Evolutionary conservation across 2,888 invertebrate genomes (phyloP).

Genomic region (Heterodera filipjevi): DNA sequence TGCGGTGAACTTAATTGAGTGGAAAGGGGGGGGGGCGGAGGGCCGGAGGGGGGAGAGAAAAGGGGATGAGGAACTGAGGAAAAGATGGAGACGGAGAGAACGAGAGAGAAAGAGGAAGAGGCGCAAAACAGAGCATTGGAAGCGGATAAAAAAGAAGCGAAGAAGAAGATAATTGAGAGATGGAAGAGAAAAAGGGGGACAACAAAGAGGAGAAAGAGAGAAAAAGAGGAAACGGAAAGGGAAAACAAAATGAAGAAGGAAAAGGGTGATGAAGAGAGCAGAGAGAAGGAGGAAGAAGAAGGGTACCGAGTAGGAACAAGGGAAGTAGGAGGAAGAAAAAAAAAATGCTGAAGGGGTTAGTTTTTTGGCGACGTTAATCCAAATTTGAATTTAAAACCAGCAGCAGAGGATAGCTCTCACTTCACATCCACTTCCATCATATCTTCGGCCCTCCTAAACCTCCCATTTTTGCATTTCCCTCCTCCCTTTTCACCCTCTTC

Average conservation of each 20-base stretch:
- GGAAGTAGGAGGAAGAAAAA: background rate
- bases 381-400: slow-evolving; percentile 4
- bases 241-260: background rate
- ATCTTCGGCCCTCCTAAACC: background rate
- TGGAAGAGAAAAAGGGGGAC: background rate
- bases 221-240: background rate
- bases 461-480: background rate
- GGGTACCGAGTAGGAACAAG: background rate
- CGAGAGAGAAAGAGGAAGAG: background rate
- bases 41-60: background rate
- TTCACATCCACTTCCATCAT: background rate
- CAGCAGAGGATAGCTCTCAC: background rate
- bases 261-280: background rate
- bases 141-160: background rate
- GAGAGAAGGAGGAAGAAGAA: background rate
- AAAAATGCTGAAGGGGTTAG: background rate
- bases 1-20: slow-evolving; percentile 23
- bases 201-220: background rate
- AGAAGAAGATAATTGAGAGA: background rate
- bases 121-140: background rate
- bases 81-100: background rate
- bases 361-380: background rate
- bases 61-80: background rate
- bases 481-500: background rate
- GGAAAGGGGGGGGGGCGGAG: background rate